Evolutionary conservation across 2,888 invertebrate genomes (phyloP), one percentile per base, ranked within the genome.

Genomic region (Drosophila mimetica): DNA sequence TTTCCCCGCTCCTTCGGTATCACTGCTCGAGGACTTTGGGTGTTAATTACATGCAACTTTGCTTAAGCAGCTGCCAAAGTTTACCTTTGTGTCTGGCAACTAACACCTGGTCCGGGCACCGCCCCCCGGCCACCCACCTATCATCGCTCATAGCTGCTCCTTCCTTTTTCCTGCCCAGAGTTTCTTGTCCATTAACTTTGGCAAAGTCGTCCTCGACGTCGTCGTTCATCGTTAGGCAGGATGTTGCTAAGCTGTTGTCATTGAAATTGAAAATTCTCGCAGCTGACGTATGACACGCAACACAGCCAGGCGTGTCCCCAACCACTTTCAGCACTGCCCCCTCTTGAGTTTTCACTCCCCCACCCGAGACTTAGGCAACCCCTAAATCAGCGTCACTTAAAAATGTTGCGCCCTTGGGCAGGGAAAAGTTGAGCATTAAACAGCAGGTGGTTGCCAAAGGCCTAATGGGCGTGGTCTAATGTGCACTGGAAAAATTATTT

Each of bases 321-420:
- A 28, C 28, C 30, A 25, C 20, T 30, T 30, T 48, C 18, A 20
- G 18, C 28, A 14, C 11, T 18, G 22, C 34, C 46, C 11, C 11
- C 30, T 9, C 25, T 44, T 7, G 25, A 44, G 28, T 28, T 44
- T 44, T 4, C 7, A n/a, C 4, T 7, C 42, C 25, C 41, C 9
- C 28, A 11, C 50, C 20, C 22, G 13, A 16, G 30, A 30, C 46
- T 39, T n/a, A 18, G 69, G 46, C 52, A 65, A 71, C 59, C 78
- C 84, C 75, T 75, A 80, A 88, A 88, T 85, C 88, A 86, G 74
- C 80, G 84, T 88, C 79, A 79, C 84, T 85, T 83, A 83, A 85
- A 86, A 88, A 78, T 79, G 75, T 75, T 88, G 67, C 76, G 77
- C 55, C 53, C 42, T 36, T 54, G 64, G 71, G 57, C 44, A 71